Evolutionary conservation across 2,797 vertebrate genomes (phyloP).

Genomic region (Vespertilio murinus): DNA sequence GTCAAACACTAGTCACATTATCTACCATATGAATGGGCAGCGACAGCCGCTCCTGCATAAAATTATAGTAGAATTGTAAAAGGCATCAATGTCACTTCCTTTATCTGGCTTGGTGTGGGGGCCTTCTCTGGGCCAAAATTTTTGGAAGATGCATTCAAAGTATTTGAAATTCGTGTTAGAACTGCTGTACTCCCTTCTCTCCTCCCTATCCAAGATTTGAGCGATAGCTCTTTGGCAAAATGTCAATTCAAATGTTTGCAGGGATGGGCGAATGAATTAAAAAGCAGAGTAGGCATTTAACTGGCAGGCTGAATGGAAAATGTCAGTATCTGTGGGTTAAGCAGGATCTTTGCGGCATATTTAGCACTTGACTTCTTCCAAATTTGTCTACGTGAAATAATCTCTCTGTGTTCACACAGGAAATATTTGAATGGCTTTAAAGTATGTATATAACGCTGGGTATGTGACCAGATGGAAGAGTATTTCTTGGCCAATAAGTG

Average conservation of each 20-base stretch:
- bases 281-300: constrained; percentile 61
- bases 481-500: constrained; percentile 60
- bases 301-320: constrained; percentile 60
- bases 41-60: not conserved
- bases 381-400: constrained; percentile 76
- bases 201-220: constrained; percentile 16
- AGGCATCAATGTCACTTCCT: not conserved
- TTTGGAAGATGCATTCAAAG: not conserved
- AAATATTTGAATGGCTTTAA: constrained; percentile 80
- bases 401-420: constrained; percentile 75
- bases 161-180: not conserved
- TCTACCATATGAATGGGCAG: not conserved
- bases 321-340: constrained; percentile 44
- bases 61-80: not conserved
- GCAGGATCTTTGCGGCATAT: constrained; percentile 62
- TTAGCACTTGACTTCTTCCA: constrained; percentile 71
- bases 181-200: not conserved
- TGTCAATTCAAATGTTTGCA: constrained; percentile 60
- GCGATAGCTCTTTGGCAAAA: constrained; percentile 45
- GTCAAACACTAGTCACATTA: not conserved
- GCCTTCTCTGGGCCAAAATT: not conserved
- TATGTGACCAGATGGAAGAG: constrained; percentile 72
- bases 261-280: constrained; percentile 64
- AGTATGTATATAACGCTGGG: constrained; percentile 71
- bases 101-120: not conserved